These are phyloP conservation scores for Paralvinella palmiformis DNA, from an alignment of 1,140 invertebrate genomes.

Conservation along the genomic window DNA sequence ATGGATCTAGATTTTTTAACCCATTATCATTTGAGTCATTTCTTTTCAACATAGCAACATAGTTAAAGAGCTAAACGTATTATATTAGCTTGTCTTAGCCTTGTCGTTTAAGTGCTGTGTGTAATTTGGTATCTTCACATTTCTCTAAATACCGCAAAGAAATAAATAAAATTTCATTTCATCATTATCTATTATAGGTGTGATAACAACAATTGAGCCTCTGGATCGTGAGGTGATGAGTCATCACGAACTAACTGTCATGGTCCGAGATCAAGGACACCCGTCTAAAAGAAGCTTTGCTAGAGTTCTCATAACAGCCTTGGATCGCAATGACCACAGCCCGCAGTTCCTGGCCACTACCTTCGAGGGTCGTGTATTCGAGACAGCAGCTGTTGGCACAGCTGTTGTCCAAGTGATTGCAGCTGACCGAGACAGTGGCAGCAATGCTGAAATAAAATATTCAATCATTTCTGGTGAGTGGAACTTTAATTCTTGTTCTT, in stretches of 20 bases:
- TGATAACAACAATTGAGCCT: constrained; percentile 62
- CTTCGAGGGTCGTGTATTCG: constrained; percentile 39
- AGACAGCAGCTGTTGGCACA: constrained; percentile 45
- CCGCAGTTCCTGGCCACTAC: constrained; percentile 69
- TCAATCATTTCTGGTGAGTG: constrained; percentile 70
- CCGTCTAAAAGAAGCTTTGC: constrained; percentile 79
- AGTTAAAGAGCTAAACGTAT: too few relatives aligned
- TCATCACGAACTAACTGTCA: constrained; percentile 79
- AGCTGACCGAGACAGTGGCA: constrained; percentile 72
- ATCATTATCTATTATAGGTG: constrained; percentile 34
- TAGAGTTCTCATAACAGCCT: constrained; percentile 70
- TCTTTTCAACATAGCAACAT: too few relatives aligned
- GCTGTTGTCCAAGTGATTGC: constrained; percentile 63
- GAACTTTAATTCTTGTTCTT: too few relatives aligned
- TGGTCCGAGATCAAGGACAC: constrained; percentile 82
- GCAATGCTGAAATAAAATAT: constrained; percentile 73
- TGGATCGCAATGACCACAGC: constrained; percentile 83
- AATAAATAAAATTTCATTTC: background rate
- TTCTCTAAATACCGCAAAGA: too few relatives aligned
- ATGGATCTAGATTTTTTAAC: too few relatives aligned
- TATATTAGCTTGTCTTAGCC: too few relatives aligned
- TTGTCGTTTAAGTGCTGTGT: too few relatives aligned
- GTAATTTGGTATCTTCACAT: too few relatives aligned
- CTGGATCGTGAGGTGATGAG: constrained; percentile 75
- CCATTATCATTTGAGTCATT: too few relatives aligned